Evolutionary conservation across 2,113 vertebrate species (phyloP), one percentile per base, ranked within the genome.

Genomic region (Anolis sagrei): DNA sequence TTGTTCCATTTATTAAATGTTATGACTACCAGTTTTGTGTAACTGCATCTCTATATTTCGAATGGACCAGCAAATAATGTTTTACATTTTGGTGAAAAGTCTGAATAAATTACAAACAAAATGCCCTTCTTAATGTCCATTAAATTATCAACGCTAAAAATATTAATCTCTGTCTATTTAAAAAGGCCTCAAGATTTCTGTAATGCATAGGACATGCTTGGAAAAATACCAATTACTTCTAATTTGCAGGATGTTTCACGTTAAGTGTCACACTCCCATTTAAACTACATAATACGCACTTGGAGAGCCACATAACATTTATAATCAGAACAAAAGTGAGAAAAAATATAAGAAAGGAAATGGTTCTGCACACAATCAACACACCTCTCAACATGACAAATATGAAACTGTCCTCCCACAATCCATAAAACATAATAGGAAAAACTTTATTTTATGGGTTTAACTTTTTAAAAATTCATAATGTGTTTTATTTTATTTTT

Each of bases 281-380:
- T 92, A 93, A 91, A 87, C n/a, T 5, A 85, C 1, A 76, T 5
- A 89, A 79, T 10, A 82, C 16, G 90, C 36, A 90, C 90, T 34
- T 66, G 21, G 66, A 85, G 86, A 54, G 0, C 23, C 74, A 83
- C 34, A 54, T 7, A 29, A 77, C 29, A 34, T 81, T 93, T 90
- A 86, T 32, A 76, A 77, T 21, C 51, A 25, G 49, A 44, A 84
- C 66, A 61, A 66, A 39, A n/a, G 10, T 54, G 2, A 7, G 39
- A 44, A 3, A 85, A 82, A 89, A 44, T 44, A 68, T 68, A 29
- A 68, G 64, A 58, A 29, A 72, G 76, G 84, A 89, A 79, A 21
- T 51, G 5, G 66, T 14, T 89, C 86, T 82, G 36, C 44, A 81
- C 4, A 72, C 2, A 72, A n/a, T 36, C 75, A 44, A 69, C 11